Evolutionary conservation across 2,888 invertebrate genomes (phyloP), one percentile per base, ranked within the genome.

Genomic region (Drosophila suboccidentalis): DNA sequence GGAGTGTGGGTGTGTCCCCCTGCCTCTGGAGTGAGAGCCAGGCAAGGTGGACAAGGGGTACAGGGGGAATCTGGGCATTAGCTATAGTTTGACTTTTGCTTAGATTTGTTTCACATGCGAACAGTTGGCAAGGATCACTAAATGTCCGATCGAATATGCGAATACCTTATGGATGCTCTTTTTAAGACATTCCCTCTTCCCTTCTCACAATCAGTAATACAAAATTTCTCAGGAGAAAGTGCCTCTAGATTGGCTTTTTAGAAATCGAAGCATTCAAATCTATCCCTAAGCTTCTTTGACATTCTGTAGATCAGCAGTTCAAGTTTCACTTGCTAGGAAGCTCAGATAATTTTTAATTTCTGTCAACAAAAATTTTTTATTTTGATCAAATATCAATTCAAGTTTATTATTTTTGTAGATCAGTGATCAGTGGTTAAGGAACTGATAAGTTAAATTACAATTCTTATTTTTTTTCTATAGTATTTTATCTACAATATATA

Each of bases 41-140:
- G 41, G 10, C 26, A 5, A 26, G 26, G 22, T 4, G 22, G 22
- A 22, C 22, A 5, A 4, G 22, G 26, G 43, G 39, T 32, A 19
- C 19, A 17, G 51, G 26, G 32, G 26, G 34, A n/a, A 68, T 39
- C 61, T 55, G 29, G 22, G 19, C 19, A 47, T 67, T 57, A 19
- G 32, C 13, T 43, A 4, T n/a, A 49, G 41, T 19, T 10, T 2
- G 17, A 43, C n/a, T 36, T 41, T 47, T 8, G 26, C 26, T 29
- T 34, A 65, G 36, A 57, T 43, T 36, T 58, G 36, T 9, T 39
- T 53, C 43, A 60, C 70, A 64, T 60, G 49, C 50, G 55, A 63
- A 46, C 6, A 8, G 26, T 19, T 39, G 4, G 1, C 4, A 11
- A 22, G 41, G 57, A 34, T 50, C 32, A 5, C 26, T n/a, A 11